Evolutionary conservation across 2,113 vertebrate genomes (phyloP), one percentile per base, ranked within the genome.

Genomic region (Platichthys flesus): DNA sequence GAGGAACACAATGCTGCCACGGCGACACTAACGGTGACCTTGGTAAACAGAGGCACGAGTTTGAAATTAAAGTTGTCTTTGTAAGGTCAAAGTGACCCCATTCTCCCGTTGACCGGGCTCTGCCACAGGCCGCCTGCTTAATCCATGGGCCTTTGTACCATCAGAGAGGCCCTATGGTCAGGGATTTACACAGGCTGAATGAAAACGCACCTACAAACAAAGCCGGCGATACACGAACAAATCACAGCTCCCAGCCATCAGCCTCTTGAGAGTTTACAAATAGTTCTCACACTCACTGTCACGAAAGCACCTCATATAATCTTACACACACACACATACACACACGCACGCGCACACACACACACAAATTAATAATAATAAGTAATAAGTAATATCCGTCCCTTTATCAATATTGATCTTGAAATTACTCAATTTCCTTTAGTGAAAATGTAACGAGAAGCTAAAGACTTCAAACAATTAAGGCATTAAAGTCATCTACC

Each of bases 61-160:
- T 83, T 76, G 40, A 85, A 89, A 82, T 89, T 71, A 74, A 85
- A 82, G 42, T 81, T 60, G 64, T 76, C 66, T 62, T 65, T 83
- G 73, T 9, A 61, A 76, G 85, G 81, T 83, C 78, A 83, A 68
- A 79, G 51, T 24, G 51, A 83, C 60, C 65, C 74, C 42, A 15
- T 37, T 28, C 31, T 28, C 42, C 37, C 16, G 72, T 70, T 69
- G 59, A 63, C 66, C 76, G 75, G 71, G 71, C 77, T 78, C 78
- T 55, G 78, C 57, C 79, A 75, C 72, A 72, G 78, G 78, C 82
- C 75, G 66, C 56, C 68, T 55, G 74, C 52, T 74, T 89, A 93
- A 94, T 91, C 92, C 82, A 16, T 6, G 15, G 57, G 31, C 67
- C 82, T 89, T 90, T 85, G 73, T 86, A 81, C 31, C 45, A 81